Percentiles rank a stretch among this genome's conserved stretches.
phyloP scores from a whole-genome alignment of 53 echinoderm and acorn worm species.

The Holothuria scabra region DNA sequence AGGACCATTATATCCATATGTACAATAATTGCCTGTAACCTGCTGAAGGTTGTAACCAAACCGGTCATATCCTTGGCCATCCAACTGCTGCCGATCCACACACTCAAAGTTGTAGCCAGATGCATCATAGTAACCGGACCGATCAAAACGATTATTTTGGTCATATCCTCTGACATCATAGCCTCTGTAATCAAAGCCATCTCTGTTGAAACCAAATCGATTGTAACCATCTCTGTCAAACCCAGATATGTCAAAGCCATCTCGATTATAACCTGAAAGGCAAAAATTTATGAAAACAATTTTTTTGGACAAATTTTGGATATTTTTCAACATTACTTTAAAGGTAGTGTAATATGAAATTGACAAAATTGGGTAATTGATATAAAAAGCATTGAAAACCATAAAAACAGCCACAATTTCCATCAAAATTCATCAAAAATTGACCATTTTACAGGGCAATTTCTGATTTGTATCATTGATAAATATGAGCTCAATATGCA shows the following conservation, averaged over 20 bases:
- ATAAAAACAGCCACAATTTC: no score
- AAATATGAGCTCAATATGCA: no score
- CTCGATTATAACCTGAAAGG: constrained; percentile 77
- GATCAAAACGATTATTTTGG: constrained; percentile 54
- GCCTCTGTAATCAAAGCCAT: constrained; percentile 72
- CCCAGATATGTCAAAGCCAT: constrained; percentile 80
- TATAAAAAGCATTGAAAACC: no score
- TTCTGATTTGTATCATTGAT: no score
- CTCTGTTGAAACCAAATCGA: constrained; percentile 79
- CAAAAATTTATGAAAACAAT: not conserved
- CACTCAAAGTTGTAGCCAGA: constrained; percentile 73
- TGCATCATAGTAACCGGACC: constrained; percentile 46
- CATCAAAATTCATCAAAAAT: no score
- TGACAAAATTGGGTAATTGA: no score
- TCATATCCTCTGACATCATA: constrained; percentile 74
- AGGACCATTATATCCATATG: constrained; percentile 73
- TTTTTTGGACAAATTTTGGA: no score
- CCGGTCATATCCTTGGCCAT: constrained; percentile 68
- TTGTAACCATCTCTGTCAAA: constrained; percentile 77
- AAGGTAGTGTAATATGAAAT: no score
- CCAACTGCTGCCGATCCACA: constrained; percentile 68
- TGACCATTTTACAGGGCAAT: no score
- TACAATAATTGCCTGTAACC: constrained; percentile 62
- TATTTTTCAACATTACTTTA: no score
- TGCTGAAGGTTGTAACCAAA: constrained; percentile 72